phyloP scores from a whole-genome alignment of 2,888 invertebrate genomes.

The Aspidiotus destructor region DNA sequence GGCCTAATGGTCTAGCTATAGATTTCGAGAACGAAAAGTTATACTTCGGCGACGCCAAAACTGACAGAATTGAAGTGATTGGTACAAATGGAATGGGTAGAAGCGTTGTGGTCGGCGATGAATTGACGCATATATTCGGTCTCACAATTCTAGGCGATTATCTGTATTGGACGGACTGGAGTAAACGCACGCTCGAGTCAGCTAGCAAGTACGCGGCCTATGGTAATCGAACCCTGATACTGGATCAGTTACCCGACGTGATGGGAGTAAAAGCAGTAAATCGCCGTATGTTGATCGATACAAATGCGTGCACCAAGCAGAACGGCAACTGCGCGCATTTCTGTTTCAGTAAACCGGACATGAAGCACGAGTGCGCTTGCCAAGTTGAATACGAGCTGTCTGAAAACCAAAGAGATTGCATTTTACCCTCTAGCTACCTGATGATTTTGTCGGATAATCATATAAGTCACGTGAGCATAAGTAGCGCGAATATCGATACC shows the following conservation, averaged over 20 bases:
- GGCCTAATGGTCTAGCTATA: slow-evolving; percentile 75
- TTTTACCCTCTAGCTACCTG: slow-evolving; percentile 77
- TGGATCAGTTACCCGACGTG: slow-evolving; percentile 74
- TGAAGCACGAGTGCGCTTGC: slow-evolving; percentile 71
- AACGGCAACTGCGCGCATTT: slow-evolving; percentile 88
- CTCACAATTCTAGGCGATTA: slow-evolving; percentile 76
- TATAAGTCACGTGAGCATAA: slow-evolving; percentile 76
- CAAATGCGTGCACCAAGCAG: slow-evolving; percentile 63
- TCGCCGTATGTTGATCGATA: slow-evolving; percentile 47
- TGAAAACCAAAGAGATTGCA: slow-evolving; percentile 66
- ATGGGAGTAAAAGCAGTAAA: slow-evolving; percentile 84
- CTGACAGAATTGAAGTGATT: slow-evolving; percentile 75
- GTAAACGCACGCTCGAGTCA: slow-evolving; percentile 74
- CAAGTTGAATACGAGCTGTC: slow-evolving; percentile 71
- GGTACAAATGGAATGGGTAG: slow-evolving; percentile 74
- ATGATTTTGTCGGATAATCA: slow-evolving; percentile 74
- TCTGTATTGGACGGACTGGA: slow-evolving; percentile 97
- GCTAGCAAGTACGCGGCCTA: slow-evolving; percentile 62
- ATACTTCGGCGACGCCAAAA: slow-evolving; percentile 88
- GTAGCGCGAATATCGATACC: slow-evolving; percentile 65
- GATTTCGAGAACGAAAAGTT: slow-evolving; percentile 57
- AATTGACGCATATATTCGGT: slow-evolving; percentile 80
- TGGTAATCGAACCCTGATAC: slow-evolving; percentile 56
- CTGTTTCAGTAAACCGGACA: slow-evolving; percentile 66
- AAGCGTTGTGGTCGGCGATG: slow-evolving; percentile 65